A percentile compares a stretch with the other conserved stretches of the same genome.
phyloP scores from a whole-genome alignment of 2,888 invertebrate species.

The Callimorpha dominula region DNA sequence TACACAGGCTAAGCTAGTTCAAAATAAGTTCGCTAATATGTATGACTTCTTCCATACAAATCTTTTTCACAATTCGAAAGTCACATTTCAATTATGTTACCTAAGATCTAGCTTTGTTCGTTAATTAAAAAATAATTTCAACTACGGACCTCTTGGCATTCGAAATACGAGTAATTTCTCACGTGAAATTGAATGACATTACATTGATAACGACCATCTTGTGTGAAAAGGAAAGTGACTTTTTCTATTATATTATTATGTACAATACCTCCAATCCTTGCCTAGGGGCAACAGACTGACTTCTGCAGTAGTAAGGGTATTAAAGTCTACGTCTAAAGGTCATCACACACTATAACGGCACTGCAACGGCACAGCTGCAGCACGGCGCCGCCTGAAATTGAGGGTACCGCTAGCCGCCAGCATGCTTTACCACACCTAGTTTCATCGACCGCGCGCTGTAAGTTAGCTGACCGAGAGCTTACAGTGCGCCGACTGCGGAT shows the following conservation, averaged over 20 bases:
- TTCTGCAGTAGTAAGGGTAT: constrained; percentile 7
- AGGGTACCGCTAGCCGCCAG: too few relatives aligned
- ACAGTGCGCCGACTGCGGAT: too few relatives aligned
- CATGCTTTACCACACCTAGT: too few relatives aligned
- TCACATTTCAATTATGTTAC: constrained; percentile 6
- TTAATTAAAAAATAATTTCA: constrained; percentile 23
- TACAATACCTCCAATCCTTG: constrained; percentile 12
- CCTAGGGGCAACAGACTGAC: constrained; percentile 16
- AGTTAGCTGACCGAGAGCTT: too few relatives aligned
- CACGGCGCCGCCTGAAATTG: too few relatives aligned
- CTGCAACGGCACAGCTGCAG: too few relatives aligned
- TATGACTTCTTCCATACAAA: not conserved
- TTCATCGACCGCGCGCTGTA: too few relatives aligned
- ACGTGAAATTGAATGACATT: constrained; percentile 23
- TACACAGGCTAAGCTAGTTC: not conserved
- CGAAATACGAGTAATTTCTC: constrained; percentile 14
- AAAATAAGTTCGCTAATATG: not conserved
- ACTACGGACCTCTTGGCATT: constrained; percentile 1
- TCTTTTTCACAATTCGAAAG: constrained; percentile 7
- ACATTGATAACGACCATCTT: constrained; percentile 15
- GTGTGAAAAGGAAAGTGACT: constrained; percentile 23
- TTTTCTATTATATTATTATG: constrained; percentile 18
- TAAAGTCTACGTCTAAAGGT: not conserved
- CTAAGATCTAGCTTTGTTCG: not conserved
- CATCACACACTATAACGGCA: too few relatives aligned